These are phyloP conservation scores for Amblyopsis rosae DNA, from an alignment of 2,113 vertebrate species.

Conservation along the genomic window DNA sequence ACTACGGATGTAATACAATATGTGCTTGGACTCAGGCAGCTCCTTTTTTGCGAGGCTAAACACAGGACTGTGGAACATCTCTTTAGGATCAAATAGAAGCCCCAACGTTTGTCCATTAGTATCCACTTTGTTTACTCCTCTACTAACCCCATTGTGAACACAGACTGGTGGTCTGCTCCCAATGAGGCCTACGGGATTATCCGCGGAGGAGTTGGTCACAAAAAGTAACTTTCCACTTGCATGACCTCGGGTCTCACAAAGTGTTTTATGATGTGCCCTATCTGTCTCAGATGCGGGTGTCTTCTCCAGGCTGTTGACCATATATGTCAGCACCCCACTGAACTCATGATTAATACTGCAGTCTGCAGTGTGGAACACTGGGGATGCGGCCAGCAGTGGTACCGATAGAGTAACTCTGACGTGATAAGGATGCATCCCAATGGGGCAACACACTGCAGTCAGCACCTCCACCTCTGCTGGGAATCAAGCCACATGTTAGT, in stretches of 20 bases:
- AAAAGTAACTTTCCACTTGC: constrained; percentile 61
- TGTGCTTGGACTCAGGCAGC: background rate
- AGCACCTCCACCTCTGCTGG: constrained; percentile 23
- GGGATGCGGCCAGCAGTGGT: constrained; percentile 3
- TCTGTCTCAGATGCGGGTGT: constrained; percentile 32
- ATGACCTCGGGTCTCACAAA: constrained; percentile 19
- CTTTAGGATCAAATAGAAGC: constrained; percentile 43
- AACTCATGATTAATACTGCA: constrained; percentile 11
- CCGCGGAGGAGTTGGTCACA: constrained; percentile 43
- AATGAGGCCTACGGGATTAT: constrained; percentile 47
- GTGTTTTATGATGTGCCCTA: constrained; percentile 52
- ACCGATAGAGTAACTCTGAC: background rate
- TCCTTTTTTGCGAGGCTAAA: constrained; percentile 1
- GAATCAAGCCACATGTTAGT: constrained; percentile 26
- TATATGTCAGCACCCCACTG: constrained; percentile 19
- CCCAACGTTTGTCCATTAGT: constrained; percentile 50
- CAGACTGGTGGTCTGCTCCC: constrained; percentile 35
- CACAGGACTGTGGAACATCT: constrained; percentile 13
- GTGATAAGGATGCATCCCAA: constrained; percentile 15
- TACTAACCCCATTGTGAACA: constrained; percentile 21
- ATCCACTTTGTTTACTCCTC: constrained; percentile 53
- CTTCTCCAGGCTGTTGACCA: constrained; percentile 8
- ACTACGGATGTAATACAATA: too few relatives aligned
- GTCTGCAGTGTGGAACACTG: constrained; percentile 35
- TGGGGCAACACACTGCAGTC: constrained; percentile 28